Percentiles rank a stretch among this genome's conserved stretches.
These are phyloP conservation scores for Alligator sinensis DNA, from an alignment of 2,113 vertebrate species.

Conservation along the genomic window DNA sequence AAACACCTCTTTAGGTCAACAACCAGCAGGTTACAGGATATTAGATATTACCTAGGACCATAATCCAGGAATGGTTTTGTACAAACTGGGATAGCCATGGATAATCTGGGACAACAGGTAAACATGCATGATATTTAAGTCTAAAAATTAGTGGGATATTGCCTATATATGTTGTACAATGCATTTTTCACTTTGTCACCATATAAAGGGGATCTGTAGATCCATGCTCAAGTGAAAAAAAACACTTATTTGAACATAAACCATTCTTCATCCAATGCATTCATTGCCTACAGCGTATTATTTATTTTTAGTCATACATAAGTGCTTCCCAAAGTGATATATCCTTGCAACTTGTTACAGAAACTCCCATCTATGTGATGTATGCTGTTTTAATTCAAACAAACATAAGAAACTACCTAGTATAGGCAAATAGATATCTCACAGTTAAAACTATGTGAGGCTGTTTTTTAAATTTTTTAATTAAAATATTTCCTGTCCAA, in stretches of 20 bases:
- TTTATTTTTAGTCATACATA: not conserved
- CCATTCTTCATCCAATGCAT: not conserved
- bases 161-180: not conserved
- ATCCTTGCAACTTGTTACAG: not conserved
- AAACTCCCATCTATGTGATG: not conserved
- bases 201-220: constrained; percentile 9
- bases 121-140: not conserved
- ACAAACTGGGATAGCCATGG: constrained; percentile 9
- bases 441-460: constrained; percentile 6
- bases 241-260: not conserved
- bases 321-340: not conserved
- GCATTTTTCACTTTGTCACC: constrained; percentile 11
- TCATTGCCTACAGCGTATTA: not conserved
- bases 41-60: not conserved
- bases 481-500: constrained; percentile 34
- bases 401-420: not conserved
- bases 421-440: not conserved
- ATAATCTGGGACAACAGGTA: constrained; percentile 10
- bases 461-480: constrained; percentile 8
- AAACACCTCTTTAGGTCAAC: not conserved
- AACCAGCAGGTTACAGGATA: constrained; percentile 15
- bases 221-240: not conserved
- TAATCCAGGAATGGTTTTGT: constrained; percentile 25
- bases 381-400: not conserved
- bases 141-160: not conserved